These are phyloP conservation scores for Melipona bicolor DNA, from an alignment of 2,888 invertebrate genomes.

Conservation along the genomic window DNA sequence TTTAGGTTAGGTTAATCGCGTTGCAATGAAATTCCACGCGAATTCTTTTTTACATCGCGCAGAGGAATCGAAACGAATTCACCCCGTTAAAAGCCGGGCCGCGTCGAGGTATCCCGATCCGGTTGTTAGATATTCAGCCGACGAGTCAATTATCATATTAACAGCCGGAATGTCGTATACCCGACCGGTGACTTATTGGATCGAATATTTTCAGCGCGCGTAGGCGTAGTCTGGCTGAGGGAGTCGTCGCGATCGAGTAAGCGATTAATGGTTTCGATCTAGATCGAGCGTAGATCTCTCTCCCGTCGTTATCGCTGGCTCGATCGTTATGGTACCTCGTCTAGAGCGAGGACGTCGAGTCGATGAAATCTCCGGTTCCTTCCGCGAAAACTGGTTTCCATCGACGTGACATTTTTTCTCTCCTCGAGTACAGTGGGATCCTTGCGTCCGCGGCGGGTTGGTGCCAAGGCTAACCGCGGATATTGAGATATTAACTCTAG, in stretches of 20 bases:
- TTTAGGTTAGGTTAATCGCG: no score
- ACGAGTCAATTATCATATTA: constrained; percentile 66
- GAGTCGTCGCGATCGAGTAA: constrained; percentile 65
- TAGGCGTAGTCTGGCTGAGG: constrained; percentile 51
- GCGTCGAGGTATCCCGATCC: constrained; percentile 33
- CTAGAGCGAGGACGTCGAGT: neutral
- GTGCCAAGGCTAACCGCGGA: no score
- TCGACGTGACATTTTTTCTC: neutral
- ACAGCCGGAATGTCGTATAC: constrained; percentile 45
- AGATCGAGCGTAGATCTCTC: constrained; percentile 47
- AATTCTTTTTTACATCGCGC: neutral
- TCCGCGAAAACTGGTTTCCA: constrained; percentile 3
- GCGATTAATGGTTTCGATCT: constrained; percentile 63
- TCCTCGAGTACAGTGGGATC: neutral
- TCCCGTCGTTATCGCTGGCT: constrained; percentile 29
- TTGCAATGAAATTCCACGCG: neutral
- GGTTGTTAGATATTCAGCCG: constrained; percentile 37
- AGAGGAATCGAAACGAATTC: constrained; percentile 13
- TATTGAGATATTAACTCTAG: no score
- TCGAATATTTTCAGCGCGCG: constrained; percentile 53
- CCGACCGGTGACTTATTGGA: constrained; percentile 35
- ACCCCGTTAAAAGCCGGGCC: neutral
- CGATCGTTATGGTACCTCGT: constrained; percentile 23
- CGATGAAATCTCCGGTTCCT: neutral
- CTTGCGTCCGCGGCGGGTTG: no score